Conservation (phyloP, 2,888 invertebrate genomes). For the Melitaea athalia region DNA sequence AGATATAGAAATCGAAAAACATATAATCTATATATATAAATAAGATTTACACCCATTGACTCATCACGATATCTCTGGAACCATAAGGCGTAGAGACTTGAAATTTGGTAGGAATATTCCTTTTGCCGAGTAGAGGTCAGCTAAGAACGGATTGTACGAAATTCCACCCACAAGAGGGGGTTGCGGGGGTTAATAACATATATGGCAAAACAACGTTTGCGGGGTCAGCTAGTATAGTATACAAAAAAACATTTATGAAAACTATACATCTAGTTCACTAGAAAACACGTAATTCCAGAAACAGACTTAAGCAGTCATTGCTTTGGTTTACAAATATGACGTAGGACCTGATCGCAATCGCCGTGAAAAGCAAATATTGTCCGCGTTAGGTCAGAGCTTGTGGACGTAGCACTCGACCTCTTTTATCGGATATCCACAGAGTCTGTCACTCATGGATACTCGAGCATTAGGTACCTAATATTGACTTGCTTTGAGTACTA, state of each 20-base stretch:
- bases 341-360: slow-evolving; percentile 23
- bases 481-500: slow-evolving; percentile 38
- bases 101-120: no score
- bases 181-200: no score
- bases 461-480: slow-evolving; percentile 41
- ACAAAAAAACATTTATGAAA: neutral
- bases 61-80: no score
- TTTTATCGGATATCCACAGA: slow-evolving; percentile 52
- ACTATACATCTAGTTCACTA: neutral
- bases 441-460: slow-evolving; percentile 48
- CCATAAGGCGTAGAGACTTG: no score
- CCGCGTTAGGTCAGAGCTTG: slow-evolving; percentile 45
- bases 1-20: no score
- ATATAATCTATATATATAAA: no score
- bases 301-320: slow-evolving; percentile 2
- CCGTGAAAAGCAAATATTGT: slow-evolving; percentile 42
- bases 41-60: no score
- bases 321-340: slow-evolving; percentile 18
- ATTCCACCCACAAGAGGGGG: no score
- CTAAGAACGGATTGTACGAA: no score
- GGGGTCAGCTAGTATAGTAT: no score
- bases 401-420: slow-evolving; percentile 67
- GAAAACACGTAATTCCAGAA: slow-evolving; percentile 2
- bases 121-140: no score
- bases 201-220: no score